Evolutionary conservation across 2,797 vertebrate species (phyloP).

Genomic region (Macroramphosus scolopax): DNA sequence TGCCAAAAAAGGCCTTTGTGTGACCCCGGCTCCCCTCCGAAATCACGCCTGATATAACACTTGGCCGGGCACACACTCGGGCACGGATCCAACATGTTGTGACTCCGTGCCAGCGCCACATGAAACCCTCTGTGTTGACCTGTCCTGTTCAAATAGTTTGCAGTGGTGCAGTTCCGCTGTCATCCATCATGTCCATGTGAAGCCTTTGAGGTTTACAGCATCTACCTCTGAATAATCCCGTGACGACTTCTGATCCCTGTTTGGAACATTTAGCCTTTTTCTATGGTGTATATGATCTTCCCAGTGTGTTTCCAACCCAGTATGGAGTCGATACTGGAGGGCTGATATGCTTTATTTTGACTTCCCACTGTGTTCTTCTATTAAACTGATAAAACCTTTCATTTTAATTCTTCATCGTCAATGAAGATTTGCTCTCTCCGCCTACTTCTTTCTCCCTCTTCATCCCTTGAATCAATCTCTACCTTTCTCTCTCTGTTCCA

Average conservation of each 20-base stretch:
- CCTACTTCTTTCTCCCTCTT: constrained; percentile 22
- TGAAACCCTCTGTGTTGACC: constrained; percentile 55
- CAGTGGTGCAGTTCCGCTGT: constrained; percentile 15
- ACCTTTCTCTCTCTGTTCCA: constrained; percentile 36
- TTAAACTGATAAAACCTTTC: constrained; percentile 1
- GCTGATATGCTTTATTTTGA: too few species aligned
- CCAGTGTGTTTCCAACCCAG: neutral
- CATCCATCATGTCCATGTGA: constrained; percentile 12
- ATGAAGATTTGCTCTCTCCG: neutral
- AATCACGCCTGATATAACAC: constrained; percentile 75
- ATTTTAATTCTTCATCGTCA: too few species aligned
- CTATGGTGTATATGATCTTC: neutral
- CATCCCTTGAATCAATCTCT: constrained; percentile 18
- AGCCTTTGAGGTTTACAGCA: constrained; percentile 20
- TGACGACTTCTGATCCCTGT: constrained; percentile 10
- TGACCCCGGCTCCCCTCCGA: constrained; percentile 60
- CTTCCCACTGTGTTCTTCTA: neutral
- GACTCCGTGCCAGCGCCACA: constrained; percentile 66
- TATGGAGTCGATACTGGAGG: too few species aligned
- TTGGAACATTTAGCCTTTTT: neutral
- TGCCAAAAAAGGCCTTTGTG: constrained; percentile 61
- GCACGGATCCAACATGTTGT: constrained; percentile 60
- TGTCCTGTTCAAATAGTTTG: constrained; percentile 59
- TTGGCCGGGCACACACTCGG: constrained; percentile 57
- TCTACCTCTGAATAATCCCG: constrained; percentile 13